Base-by-base conservation (phyloP, 2,113 vertebrate genomes). In the Sprattus sprattus region DNA sequence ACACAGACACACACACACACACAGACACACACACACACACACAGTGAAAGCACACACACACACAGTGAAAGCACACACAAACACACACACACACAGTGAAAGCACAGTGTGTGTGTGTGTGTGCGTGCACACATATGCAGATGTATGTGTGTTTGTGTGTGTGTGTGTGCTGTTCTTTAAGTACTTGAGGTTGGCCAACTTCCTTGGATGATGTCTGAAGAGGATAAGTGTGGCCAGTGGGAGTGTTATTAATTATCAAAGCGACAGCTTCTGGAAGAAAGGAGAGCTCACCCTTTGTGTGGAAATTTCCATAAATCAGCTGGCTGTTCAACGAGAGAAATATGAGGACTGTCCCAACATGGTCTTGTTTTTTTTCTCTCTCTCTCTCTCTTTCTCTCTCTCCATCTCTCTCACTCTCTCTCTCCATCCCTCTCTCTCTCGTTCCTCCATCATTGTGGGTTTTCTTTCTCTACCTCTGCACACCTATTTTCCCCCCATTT, bases 161-260 rank as follows among this genome's bases (percentile, higher is more conserved):
- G 16, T 84, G 15, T 84, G 15, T 84, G 44, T 71, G 60, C 46
- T 25, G 22, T 54, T 20, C 6, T 84, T 71, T 84, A 84, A 16
- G 20, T 25, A 15, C 54, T 39, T 78, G 28, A 78, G 71, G 39
- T 78, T 16, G 71, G 71, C 71, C 11, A 13, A 4, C 71, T 16
- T 78, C 9, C 10, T 78, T 50, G 25, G 85, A 39, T 85, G 45
- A 15, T 47, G 47, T 25, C 4, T 16, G 45, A 49, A 28, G 45
- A 50, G 52, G 49, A 50, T 50, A 54, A 45, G 10, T 28, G 81
- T 82, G 46, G 85, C 44, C 60, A 83, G 87, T 57, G 28, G 67
- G 83, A 87, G 87, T 84, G 5, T 57, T 46, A 25, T 45, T 45
- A 89, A 92, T 91, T 84, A 90, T 92, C 90, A 85, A 86, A 89